Percentiles rank a stretch among this genome's conserved stretches.
Evolutionary conservation across 2,888 invertebrate species (phyloP).

Genomic region (Candidula unifasciata): DNA sequence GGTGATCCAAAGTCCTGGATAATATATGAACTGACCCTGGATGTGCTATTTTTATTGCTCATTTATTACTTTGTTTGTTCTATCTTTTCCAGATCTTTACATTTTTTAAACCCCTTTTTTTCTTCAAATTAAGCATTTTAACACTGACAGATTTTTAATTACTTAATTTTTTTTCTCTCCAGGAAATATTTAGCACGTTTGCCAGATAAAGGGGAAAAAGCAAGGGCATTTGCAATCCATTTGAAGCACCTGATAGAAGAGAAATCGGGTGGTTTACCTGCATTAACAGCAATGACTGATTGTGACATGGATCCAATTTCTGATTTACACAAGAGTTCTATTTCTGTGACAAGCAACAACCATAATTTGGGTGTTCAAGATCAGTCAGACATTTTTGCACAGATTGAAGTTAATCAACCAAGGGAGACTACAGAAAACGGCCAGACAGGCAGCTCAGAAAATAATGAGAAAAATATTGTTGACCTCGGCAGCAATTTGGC

Average conservation of each 20-base stretch:
- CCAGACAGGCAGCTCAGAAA: not conserved
- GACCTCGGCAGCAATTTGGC: not conserved
- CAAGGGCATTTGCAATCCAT: constrained; percentile 42
- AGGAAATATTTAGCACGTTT: constrained; percentile 57
- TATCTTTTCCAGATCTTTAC: not conserved
- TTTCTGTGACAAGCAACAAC: too few relatives aligned
- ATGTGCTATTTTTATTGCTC: not conserved
- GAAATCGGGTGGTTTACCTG: not conserved
- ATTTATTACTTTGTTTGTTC: too few relatives aligned
- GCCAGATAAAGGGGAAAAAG: constrained; percentile 60
- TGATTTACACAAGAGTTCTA: not conserved
- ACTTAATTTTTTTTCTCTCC: constrained; percentile 13
- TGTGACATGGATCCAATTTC: not conserved
- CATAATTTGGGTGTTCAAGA: too few relatives aligned
- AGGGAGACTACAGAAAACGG: too few relatives aligned
- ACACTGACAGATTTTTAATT: too few relatives aligned
- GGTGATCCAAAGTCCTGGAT: not conserved
- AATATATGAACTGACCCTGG: not conserved
- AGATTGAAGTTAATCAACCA: not conserved
- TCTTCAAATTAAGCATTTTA: not conserved
- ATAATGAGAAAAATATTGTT: not conserved
- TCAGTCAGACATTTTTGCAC: not conserved
- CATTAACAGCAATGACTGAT: not conserved
- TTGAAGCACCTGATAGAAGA: constrained; percentile 44
- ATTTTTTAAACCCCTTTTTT: not conserved